Conservation (phyloP, 2,888 invertebrate genomes). For the Biston betularia region DNA sequence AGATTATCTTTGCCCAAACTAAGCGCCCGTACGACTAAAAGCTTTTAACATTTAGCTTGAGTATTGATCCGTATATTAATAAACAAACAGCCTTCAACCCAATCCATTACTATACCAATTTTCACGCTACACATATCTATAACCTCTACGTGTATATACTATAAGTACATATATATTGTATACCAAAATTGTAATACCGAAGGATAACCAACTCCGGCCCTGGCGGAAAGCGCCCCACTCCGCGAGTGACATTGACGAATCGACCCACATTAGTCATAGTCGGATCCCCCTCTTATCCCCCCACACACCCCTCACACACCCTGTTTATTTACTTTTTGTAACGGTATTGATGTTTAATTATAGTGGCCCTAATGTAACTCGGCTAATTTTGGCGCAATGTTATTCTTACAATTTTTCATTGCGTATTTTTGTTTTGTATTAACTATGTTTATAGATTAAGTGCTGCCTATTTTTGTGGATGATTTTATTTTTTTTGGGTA, state of each 20-base stretch:
- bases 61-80: slow-evolving; percentile 14
- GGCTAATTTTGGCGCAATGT: slow-evolving; percentile 77
- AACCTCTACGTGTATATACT: slow-evolving; percentile 1
- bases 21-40: background rate
- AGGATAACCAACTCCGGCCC: slow-evolving; percentile 80
- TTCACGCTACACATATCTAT: slow-evolving; percentile 36
- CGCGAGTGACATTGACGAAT: slow-evolving; percentile 89
- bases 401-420: slow-evolving; percentile 74
- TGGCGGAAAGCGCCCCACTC: slow-evolving; percentile 77
- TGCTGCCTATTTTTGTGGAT: slow-evolving; percentile 13
- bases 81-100: slow-evolving; percentile 19
- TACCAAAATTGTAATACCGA: slow-evolving; percentile 82
- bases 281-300: slow-evolving; percentile 80
- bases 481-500: slow-evolving; percentile 34
- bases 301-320: slow-evolving; percentile 78
- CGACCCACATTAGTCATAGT: slow-evolving; percentile 90
- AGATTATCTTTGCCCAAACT: background rate
- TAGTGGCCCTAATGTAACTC: slow-evolving; percentile 78
- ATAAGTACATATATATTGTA: slow-evolving; percentile 34
- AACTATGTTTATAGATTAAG: slow-evolving; percentile 29
- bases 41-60: background rate
- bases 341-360: slow-evolving; percentile 86
- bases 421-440: slow-evolving; percentile 50
- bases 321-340: slow-evolving; percentile 86
- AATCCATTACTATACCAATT: slow-evolving; percentile 40